Base-by-base conservation (phyloP, 2,797 vertebrate species). In the Eutrigla gurnardus region DNA sequence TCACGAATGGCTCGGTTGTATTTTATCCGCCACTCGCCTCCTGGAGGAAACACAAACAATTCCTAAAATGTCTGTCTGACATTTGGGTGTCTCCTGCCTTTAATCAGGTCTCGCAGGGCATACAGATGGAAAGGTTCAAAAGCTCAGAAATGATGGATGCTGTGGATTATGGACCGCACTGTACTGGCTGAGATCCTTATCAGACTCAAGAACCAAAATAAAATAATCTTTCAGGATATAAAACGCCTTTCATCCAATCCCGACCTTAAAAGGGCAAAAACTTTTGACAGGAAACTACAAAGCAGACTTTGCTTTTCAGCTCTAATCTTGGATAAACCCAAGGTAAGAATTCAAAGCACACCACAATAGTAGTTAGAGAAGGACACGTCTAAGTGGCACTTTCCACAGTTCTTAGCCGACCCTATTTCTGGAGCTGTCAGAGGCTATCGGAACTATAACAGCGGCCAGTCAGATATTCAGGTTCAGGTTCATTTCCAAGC, bases 1-100 rank as follows among this genome's bases (percentile, higher is more conserved):
- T 99, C 98, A 70, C 97, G 93, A 77, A 98, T 74, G 0, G 96
- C 96, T 65, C 98, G 95, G 89, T 98, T 97, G 1, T 98, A 99
- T 86, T 97, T 98, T 88, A 99, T 92, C 65, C 96, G 93, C 98
- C 98, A 99, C 84, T 99, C 97, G 0, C 97, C 96, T 2, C 97
- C 97, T 99, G 87, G 0, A 69, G 3, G 36, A 84, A 70, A 82
- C 66, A 80, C 52, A 46, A 55, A 70, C 65, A 82, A 80, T 73
- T 85, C 49, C 77, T 73, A 75, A 80, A 86, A 81, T 76, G 72
- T 65, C 50, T 70, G 62, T 37, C 65, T 86, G 82, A 91, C 84
- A 91, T 89, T 90, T 88, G 75, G 76, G 59, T 65, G 80, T 87
- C 84, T 87, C 25, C 63, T 58, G 58, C 62, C 52, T 86, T 90